phyloP scores from a whole-genome alignment of 2,797 vertebrate genomes.

The Euthynnus affinis region DNA sequence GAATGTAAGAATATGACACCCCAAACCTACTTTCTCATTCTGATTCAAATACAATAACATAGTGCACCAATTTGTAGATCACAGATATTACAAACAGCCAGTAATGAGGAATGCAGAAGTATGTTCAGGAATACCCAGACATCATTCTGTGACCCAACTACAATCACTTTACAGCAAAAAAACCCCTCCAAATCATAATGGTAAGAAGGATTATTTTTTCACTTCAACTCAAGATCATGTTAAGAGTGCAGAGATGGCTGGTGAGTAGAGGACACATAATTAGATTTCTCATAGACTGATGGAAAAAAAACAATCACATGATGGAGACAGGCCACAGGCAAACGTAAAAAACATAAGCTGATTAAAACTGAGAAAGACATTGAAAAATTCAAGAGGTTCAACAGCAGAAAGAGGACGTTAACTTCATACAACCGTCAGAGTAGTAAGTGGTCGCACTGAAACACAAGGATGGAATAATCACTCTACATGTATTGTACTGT shows the following conservation, averaged over 20 bases:
- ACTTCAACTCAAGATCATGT: constrained; percentile 9
- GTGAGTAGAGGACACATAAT: background rate
- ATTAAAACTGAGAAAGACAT: background rate
- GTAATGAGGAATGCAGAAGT: background rate
- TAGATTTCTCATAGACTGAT: constrained; percentile 1
- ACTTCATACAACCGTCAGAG: background rate
- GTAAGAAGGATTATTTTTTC: background rate
- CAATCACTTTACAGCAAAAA: background rate
- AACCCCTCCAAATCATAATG: too few relatives aligned
- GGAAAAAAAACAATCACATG: background rate
- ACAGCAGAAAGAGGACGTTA: background rate
- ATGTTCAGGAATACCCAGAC: background rate
- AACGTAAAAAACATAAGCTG: background rate
- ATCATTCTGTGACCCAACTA: background rate
- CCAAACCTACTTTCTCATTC: too few relatives aligned
- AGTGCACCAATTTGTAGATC: too few relatives aligned
- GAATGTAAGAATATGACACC: background rate
- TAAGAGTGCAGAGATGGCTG: background rate
- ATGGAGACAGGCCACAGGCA: background rate
- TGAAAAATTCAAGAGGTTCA: background rate
- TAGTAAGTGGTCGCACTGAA: background rate
- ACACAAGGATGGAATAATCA: background rate
- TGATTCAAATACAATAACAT: too few relatives aligned
- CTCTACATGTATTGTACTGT: background rate
- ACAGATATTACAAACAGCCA: background rate